phyloP scores from a whole-genome alignment of 2,113 vertebrate species.

The Phocoena phocoena region DNA sequence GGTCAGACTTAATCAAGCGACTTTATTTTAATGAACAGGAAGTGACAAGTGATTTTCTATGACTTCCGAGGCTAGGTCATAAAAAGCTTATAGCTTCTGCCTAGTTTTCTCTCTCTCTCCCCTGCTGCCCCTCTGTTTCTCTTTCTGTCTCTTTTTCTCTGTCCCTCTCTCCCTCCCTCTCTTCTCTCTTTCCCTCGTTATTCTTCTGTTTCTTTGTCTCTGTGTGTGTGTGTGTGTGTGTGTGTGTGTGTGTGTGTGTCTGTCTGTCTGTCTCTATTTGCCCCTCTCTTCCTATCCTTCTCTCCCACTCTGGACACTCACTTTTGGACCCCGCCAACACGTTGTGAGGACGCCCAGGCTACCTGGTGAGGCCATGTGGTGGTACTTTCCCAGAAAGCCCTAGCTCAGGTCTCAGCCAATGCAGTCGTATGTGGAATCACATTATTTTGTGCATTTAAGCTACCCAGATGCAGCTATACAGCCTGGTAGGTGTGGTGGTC shows the following conservation, averaged over 20 bases:
- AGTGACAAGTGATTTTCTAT: not conserved
- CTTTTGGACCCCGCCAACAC: not conserved
- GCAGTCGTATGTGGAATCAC: not conserved
- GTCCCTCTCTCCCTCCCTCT: no score
- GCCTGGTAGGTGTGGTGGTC: no score
- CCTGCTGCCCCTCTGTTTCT: not conserved
- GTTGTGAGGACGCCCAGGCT: not conserved
- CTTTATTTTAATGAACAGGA: not conserved
- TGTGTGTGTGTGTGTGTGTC: no score
- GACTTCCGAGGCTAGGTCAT: not conserved
- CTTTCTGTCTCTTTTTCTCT: not conserved
- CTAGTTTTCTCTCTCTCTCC: not conserved
- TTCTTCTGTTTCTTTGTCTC: not conserved
- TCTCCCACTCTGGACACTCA: not conserved
- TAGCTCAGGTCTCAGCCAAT: not conserved
- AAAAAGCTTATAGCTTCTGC: not conserved
- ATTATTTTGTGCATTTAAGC: not conserved
- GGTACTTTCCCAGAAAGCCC: no score
- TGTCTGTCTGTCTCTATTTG: not conserved
- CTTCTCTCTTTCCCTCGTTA: not conserved
- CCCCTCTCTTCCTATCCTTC: not conserved
- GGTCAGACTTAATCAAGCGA: not conserved
- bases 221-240: not conserved
- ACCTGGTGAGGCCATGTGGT: not conserved
- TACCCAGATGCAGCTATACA: not conserved